These are phyloP conservation scores for Channa striata DNA, from an alignment of 2,797 vertebrate genomes.

Conservation along the genomic window DNA sequence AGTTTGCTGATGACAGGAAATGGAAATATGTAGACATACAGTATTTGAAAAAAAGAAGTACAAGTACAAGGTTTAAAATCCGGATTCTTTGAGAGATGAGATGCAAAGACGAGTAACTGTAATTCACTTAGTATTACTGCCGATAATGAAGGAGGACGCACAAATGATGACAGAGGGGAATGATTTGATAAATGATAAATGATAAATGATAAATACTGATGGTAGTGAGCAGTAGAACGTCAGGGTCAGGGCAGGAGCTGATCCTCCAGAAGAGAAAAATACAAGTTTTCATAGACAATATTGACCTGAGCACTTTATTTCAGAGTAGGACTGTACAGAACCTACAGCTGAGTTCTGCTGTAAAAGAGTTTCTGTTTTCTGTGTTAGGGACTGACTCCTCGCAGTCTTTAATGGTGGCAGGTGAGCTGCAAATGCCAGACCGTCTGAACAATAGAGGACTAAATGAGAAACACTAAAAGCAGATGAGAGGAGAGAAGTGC, in stretches of 20 bases:
- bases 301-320: background rate
- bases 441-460: too few relatives aligned
- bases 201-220: slow-evolving; percentile 5
- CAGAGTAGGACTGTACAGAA: background rate
- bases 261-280: background rate
- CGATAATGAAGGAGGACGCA: slow-evolving; percentile 35
- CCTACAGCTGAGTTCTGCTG: too few relatives aligned
- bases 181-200: slow-evolving; percentile 4
- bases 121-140: slow-evolving; percentile 19
- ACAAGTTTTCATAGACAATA: background rate
- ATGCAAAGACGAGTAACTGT: slow-evolving; percentile 8
- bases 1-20: background rate
- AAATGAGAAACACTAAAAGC: too few relatives aligned
- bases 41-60: background rate
- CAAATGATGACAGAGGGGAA: background rate
- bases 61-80: background rate
- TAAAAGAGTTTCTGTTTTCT: too few relatives aligned
- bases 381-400: too few relatives aligned
- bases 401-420: too few relatives aligned
- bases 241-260: background rate
- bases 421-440: too few relatives aligned
- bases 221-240: background rate
- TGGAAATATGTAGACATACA: background rate
- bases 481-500: too few relatives aligned
- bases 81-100: slow-evolving; percentile 5